phyloP scores from a whole-genome alignment of 2,797 vertebrate species.

The Smutsia gigantea region DNA sequence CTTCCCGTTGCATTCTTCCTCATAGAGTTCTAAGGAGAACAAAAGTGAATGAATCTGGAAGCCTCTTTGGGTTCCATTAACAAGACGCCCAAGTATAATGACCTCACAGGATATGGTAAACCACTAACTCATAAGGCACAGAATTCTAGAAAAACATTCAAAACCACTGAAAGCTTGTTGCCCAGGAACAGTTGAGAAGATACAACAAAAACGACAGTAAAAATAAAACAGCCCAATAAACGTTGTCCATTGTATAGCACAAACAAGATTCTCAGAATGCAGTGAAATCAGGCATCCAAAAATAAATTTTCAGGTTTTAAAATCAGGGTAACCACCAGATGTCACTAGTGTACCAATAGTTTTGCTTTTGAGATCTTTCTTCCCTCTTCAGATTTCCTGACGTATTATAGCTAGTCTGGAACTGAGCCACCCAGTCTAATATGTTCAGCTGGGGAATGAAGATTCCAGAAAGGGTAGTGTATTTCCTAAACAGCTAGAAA shows the following conservation, averaged over 20 bases:
- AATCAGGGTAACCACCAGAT: constrained; percentile 83
- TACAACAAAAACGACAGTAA: background rate
- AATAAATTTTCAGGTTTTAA: background rate
- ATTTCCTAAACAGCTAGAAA: background rate
- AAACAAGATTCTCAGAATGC: background rate
- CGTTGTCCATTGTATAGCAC: background rate
- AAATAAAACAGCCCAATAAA: background rate
- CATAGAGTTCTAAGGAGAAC: constrained; percentile 88
- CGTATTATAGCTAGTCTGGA: background rate
- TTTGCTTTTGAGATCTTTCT: background rate
- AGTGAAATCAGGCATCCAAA: background rate
- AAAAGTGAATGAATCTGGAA: constrained; percentile 39
- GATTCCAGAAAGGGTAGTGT: background rate
- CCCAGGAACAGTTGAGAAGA: background rate
- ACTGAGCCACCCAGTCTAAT: background rate
- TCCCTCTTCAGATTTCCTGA: background rate
- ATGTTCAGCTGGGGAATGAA: background rate
- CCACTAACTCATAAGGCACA: background rate
- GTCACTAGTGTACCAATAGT: constrained; percentile 81
- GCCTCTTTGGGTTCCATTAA: background rate
- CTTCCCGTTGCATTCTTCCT: constrained; percentile 87
- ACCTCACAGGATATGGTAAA: background rate
- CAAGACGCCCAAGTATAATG: background rate
- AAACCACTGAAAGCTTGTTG: background rate
- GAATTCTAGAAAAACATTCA: background rate